These are phyloP conservation scores for Andricus curvator DNA, from an alignment of 2,888 invertebrate genomes.

Conservation along the genomic window DNA sequence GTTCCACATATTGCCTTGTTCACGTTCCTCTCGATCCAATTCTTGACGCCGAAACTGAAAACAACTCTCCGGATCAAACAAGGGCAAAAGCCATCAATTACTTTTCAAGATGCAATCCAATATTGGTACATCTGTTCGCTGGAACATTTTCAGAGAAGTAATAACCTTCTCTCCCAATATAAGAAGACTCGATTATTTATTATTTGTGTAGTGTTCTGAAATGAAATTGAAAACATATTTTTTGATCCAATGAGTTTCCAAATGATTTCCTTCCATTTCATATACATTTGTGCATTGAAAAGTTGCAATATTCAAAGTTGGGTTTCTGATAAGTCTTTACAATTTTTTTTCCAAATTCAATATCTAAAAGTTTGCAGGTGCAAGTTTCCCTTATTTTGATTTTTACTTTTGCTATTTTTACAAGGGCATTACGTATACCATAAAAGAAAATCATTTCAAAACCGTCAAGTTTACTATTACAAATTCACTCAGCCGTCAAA, in stretches of 20 bases:
- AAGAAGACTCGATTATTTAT: background rate
- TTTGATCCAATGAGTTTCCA: background rate
- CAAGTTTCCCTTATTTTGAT: background rate
- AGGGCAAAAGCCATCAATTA: constrained; percentile 50
- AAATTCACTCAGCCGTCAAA: constrained; percentile 13
- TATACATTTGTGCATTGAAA: background rate
- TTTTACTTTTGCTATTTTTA: background rate
- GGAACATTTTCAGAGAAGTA: background rate
- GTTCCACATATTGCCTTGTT: constrained; percentile 40
- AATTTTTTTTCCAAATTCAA: background rate
- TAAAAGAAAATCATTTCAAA: background rate
- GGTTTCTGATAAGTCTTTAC: background rate
- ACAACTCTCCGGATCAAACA: constrained; percentile 42
- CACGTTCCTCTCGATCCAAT: constrained; percentile 4
- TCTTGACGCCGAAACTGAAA: background rate
- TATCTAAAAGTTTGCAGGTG: background rate
- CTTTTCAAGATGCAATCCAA: constrained; percentile 48
- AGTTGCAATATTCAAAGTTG: background rate
- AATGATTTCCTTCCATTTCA: background rate
- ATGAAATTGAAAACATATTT: background rate
- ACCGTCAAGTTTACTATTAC: background rate
- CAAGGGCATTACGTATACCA: background rate
- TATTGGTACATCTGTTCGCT: constrained; percentile 44
- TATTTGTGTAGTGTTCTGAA: background rate
- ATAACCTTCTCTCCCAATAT: background rate